These are phyloP conservation scores for Apocrypta bakeri DNA, from an alignment of 1,140 invertebrate genomes.

Conservation along the genomic window DNA sequence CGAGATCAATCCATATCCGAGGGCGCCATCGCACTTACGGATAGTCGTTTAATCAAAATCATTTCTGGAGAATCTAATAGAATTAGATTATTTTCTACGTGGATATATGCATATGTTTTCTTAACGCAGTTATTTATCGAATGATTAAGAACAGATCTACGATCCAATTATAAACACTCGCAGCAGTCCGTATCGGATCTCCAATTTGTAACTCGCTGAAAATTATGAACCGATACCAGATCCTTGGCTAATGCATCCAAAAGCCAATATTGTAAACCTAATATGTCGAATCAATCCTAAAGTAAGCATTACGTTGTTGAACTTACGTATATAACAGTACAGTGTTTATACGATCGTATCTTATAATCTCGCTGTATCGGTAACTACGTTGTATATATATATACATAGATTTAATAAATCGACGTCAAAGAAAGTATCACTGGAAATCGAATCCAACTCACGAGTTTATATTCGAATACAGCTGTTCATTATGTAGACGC, in stretches of 20 bases:
- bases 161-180: too few relatives aligned
- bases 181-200: too few relatives aligned
- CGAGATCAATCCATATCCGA: neutral
- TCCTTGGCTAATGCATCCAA: neutral
- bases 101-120: too few relatives aligned
- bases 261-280: neutral
- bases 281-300: neutral
- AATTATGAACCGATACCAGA: neutral
- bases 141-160: too few relatives aligned
- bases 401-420: neutral
- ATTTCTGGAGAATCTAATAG: neutral
- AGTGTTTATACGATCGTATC: neutral
- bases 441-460: neutral
- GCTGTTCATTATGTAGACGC: neutral
- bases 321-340: neutral
- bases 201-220: neutral
- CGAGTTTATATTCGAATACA: neutral
- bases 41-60: conserved; percentile 11
- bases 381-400: too few relatives aligned
- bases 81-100: conserved; percentile 16
- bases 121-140: neutral
- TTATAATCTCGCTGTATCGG: too few relatives aligned
- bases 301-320: neutral
- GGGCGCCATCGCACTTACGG: neutral
- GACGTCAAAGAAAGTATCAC: neutral